Conservation (phyloP, 2,113 vertebrate genomes). For the Urocolius indicus region DNA sequence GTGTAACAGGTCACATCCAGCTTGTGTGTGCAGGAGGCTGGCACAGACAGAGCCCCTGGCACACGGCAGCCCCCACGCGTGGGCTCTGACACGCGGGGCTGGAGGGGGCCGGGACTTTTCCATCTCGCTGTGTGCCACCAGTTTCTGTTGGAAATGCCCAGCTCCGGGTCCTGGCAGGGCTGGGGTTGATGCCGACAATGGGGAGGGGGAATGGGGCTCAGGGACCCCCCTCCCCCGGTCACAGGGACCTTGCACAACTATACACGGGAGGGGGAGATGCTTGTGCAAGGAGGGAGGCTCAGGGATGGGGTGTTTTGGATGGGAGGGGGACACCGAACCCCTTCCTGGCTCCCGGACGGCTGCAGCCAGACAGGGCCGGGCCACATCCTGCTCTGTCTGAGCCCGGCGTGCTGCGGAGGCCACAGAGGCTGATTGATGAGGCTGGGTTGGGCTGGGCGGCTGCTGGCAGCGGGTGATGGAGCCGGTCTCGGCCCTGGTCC, state of each 20-base stretch:
- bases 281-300: no score
- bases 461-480: neutral
- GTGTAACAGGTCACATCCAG: neutral
- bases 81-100: neutral
- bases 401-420: neutral
- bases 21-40: neutral
- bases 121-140: neutral
- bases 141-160: neutral
- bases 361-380: neutral
- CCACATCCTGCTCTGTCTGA: neutral
- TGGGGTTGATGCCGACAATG: neutral
- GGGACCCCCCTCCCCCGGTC: neutral
- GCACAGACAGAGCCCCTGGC: neutral
- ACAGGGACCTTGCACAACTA: neutral
- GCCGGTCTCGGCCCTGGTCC: neutral
- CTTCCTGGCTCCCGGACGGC: neutral
- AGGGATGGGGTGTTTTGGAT: no score
- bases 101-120: neutral
- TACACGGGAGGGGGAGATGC: neutral
- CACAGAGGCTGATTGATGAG: neutral
- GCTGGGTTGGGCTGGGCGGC: neutral
- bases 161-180: neutral
- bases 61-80: neutral
- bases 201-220: neutral
- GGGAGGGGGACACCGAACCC: neutral